Evolutionary conservation across 2,113 vertebrate genomes (phyloP).

Genomic region (Elephantulus edwardii): DNA sequence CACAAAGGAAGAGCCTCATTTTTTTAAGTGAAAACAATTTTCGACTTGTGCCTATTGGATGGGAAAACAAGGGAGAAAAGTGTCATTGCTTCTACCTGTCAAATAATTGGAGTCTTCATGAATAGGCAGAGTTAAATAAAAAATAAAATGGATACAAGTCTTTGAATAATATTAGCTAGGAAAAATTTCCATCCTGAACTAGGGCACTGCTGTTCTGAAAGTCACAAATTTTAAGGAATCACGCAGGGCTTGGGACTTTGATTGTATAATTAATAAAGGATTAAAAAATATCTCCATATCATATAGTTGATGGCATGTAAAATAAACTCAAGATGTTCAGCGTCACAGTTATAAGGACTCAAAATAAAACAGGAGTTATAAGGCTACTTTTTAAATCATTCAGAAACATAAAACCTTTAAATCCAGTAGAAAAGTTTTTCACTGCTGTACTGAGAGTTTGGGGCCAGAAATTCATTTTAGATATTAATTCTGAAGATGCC

Average conservation of each 20-base stretch:
- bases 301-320: conserved; percentile 73
- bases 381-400: conserved; percentile 36
- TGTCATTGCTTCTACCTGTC: conserved; percentile 29
- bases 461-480: conserved; percentile 41
- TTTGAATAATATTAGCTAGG: conserved; percentile 82
- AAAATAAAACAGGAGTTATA: conserved; percentile 49
- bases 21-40: conserved; percentile 50
- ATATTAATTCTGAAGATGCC: conserved; percentile 56
- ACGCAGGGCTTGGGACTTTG: conserved; percentile 78
- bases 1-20: background rate
- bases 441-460: conserved; percentile 22
- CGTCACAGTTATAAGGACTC: conserved; percentile 45
- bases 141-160: conserved; percentile 79
- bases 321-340: conserved; percentile 75
- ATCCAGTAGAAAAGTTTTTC: background rate
- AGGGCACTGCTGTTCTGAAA: conserved; percentile 76
- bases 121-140: conserved; percentile 79
- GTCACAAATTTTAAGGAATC: conserved; percentile 72
- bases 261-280: conserved; percentile 80
- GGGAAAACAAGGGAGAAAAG: conserved; percentile 37
- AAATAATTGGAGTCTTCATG: conserved; percentile 45
- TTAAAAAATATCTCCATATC: conserved; percentile 69
- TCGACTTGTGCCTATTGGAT: conserved; percentile 24
- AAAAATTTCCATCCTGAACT: conserved; percentile 79
- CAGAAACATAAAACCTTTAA: conserved; percentile 35